A percentile compares a stretch with the other conserved stretches of the same genome.
Evolutionary conservation across 2,113 vertebrate genomes (phyloP).

Genomic region (Callipepla squamata): DNA sequence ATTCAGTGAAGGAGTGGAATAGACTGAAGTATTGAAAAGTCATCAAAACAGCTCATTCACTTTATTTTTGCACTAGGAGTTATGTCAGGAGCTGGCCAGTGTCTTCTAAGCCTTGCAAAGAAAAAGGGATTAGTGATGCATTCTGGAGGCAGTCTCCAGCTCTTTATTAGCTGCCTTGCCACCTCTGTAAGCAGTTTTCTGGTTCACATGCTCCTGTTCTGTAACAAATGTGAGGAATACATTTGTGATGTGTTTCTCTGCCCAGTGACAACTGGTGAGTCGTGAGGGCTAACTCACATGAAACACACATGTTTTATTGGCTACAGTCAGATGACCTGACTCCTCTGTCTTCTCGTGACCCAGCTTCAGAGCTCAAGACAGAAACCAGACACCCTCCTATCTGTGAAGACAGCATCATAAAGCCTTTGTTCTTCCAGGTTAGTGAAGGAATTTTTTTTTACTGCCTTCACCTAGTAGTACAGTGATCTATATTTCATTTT

Average conservation of each 20-base stretch:
- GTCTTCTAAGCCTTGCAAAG: neutral
- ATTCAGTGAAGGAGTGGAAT: neutral
- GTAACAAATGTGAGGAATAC: neutral
- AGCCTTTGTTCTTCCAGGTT: neutral
- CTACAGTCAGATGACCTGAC: too few species aligned
- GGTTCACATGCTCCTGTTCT: accelerated
- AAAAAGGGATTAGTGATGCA: neutral
- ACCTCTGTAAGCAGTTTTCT: neutral
- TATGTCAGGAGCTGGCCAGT: neutral
- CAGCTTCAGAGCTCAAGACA: neutral
- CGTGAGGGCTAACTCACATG: too few species aligned
- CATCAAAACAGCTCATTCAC: neutral
- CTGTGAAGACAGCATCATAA: too few species aligned
- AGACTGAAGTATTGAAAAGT: neutral
- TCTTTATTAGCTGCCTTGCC: neutral
- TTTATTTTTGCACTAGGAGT: neutral
- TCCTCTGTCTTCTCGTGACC: too few species aligned
- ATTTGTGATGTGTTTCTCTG: neutral
- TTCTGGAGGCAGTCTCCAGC: neutral
- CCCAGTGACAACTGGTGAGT: too few species aligned
- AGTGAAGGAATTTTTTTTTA: neutral
- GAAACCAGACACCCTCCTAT: neutral
- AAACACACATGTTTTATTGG: too few species aligned
- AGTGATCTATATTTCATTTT: too few species aligned
- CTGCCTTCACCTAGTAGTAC: too few species aligned